A percentile compares a stretch with the other conserved stretches of the same genome.
Evolutionary conservation across 2,113 vertebrate species (phyloP).

Genomic region (Turnix velox): DNA sequence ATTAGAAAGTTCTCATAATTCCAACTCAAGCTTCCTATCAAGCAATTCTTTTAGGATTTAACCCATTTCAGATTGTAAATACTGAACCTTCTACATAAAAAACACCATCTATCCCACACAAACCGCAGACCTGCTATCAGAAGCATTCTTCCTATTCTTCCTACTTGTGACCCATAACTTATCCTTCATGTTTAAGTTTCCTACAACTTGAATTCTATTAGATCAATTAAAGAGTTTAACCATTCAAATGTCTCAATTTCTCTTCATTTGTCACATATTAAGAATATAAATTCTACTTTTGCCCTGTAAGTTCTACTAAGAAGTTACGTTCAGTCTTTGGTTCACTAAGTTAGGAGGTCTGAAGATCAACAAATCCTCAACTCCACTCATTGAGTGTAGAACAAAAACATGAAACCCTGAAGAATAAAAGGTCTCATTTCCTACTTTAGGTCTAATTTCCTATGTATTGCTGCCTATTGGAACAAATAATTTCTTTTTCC

Average conservation of each 20-base stretch:
- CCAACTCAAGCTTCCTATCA: not conserved
- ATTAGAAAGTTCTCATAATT: not conserved
- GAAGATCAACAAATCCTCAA: not conserved
- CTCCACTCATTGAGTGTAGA: not conserved
- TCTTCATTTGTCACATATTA: not conserved
- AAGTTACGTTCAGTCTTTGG: fast-evolving
- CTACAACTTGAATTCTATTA: not conserved
- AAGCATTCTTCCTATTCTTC: not conserved
- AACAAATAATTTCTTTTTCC: not conserved
- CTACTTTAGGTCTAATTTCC: not conserved
- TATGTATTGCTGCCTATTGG: fast-evolving
- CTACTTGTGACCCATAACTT: not conserved
- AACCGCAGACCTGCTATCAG: not conserved
- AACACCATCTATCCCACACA: not conserved
- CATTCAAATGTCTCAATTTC: not conserved
- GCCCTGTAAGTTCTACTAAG: not conserved
- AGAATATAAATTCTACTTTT: not conserved
- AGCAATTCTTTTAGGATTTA: not conserved
- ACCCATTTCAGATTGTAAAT: not conserved
- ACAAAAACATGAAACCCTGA: not conserved
- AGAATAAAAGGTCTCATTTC: not conserved
- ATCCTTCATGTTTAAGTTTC: not conserved
- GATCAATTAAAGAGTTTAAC: not conserved
- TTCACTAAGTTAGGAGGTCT: not conserved
- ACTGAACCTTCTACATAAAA: not conserved